Evolutionary conservation across 2,797 vertebrate genomes (phyloP), one percentile per base, ranked within the genome.

Genomic region (Nannoperca obscura): DNA sequence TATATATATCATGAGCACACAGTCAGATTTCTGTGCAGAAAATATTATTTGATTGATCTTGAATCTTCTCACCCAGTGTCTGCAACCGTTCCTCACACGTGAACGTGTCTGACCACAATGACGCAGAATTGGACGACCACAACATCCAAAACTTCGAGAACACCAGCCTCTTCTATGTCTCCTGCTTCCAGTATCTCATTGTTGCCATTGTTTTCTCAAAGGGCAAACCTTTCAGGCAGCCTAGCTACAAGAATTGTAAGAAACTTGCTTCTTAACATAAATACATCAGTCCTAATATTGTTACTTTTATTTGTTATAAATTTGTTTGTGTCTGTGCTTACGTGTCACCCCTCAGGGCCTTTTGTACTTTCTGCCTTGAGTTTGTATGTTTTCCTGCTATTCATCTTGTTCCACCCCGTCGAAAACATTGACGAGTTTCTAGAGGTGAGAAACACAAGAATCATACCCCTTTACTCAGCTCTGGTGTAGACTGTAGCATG

Each of bases 181-280:
- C 98, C 84, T 96, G 93, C 86, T 99, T 99, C 93, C 98, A 99
- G 94, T 99, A 99, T 95, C 97, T 99, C 88, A 97, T 97, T 52
- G 96, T 99, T 71, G 98, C 98, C 53, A 86, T 99, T 36, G 96
- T 97, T 80, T 99, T 99, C 94, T 98, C 98, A 86, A 99, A 99
- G 95, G 98, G 98, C 88, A 99, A 97, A 92, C 98, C 98, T 47
- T 99, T 99, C 90, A 95, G 98, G 78, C 97, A 99, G 87, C 98
- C 98, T 5, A 97, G 96, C 95, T 98, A 97, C 94, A 98, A 97
- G 88, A 99, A 99, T 74, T 95, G 98, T 99, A 95, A 92, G 97
- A 69, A 19, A 17, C 24, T 6, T 8, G 0, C 24, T 17, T 65
- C 11, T 17, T 3, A 27, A n/a, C 40, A 17, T 3, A 7, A 20